These are phyloP conservation scores for Leucophora obtusa DNA, from an alignment of 2,888 invertebrate genomes.

Conservation along the genomic window DNA sequence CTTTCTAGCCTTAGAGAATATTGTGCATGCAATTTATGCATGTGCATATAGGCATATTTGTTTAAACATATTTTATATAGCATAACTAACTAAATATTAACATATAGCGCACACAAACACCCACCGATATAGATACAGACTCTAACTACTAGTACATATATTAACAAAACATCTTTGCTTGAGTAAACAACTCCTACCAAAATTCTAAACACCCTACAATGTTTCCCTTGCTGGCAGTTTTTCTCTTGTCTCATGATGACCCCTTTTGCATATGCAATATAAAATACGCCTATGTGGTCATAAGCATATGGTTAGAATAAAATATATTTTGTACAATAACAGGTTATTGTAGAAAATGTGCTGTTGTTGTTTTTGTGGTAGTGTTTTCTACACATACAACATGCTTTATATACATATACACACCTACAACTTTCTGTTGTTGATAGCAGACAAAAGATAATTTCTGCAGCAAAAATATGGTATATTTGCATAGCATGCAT, in stretches of 20 bases:
- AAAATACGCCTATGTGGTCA: slow-evolving; percentile 47
- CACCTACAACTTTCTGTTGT: slow-evolving; percentile 23
- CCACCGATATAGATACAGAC: background rate
- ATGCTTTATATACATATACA: background rate
- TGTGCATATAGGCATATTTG: slow-evolving; percentile 20
- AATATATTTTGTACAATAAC: slow-evolving; percentile 38
- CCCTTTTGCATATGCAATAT: slow-evolving; percentile 31
- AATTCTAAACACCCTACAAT: background rate
- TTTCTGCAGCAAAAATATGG: slow-evolving; percentile 28
- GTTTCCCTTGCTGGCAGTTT: background rate
- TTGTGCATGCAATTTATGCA: slow-evolving; percentile 3
- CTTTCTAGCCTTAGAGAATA: slow-evolving; percentile 27
- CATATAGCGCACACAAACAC: background rate
- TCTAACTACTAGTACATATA: background rate
- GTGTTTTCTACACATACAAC: background rate
- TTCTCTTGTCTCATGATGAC: background rate
- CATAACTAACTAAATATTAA: slow-evolving; percentile 35
- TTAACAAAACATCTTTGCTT: background rate
- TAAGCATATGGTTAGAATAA: slow-evolving; percentile 44
- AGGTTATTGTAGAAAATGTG: slow-evolving; percentile 33
- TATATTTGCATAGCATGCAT: slow-evolving; percentile 50
- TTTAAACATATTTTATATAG: slow-evolving; percentile 21
- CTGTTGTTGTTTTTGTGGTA: slow-evolving; percentile 32
- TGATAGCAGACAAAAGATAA: slow-evolving; percentile 62
- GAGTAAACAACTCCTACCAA: background rate